Evolutionary conservation across 2,797 vertebrate genomes (phyloP), one percentile per base, ranked within the genome.

Genomic region (Molossus molossus): DNA sequence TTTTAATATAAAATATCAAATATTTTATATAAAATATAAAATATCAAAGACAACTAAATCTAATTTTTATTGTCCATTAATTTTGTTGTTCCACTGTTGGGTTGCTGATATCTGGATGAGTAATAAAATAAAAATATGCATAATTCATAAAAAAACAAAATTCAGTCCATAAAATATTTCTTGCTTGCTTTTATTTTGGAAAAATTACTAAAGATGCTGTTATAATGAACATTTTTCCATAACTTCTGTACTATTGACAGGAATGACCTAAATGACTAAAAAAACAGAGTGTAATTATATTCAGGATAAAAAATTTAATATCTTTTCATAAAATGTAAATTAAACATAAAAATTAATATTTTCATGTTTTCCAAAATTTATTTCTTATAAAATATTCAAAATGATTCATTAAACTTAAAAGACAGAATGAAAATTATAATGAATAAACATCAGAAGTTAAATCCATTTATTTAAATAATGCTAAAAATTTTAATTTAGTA

Each of bases 321-420:
- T 86, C 62, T 69, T 85, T 97, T 94, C 9, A 29, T n/a, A 90
- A 94, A 33, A 73, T 67, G n/a, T 65, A 73, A 72, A 75, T 70
- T 86, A 75, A 87, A 87, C 27, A 58, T 57, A 62, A 93, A 94
- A 48, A 64, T 27, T 50, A 80, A 48, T 37, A 87, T 50, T 75
- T 76, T 67, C 13, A 73, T 89, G 62, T 45, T 95, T 86, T 50
- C 9, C 21, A 94, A 91, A 77, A 33, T 4, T 6, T 77, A 50
- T 69, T 87, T 84, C 25, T 89, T 94, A n/a, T 75, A 94, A 90
- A 92, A 92, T 69, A 91, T 69, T 92, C 8, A 80, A 55, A 90
- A 82, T 53, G 69, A 89, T 92, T 48, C 85, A 60, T 57, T 55
- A 69, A 95, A 69, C 8, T 81, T 64, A 65, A 73, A 94, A 92